Base-by-base conservation (phyloP, 2,888 invertebrate genomes). In the Pseudococcus jackbeardsleyi region DNA sequence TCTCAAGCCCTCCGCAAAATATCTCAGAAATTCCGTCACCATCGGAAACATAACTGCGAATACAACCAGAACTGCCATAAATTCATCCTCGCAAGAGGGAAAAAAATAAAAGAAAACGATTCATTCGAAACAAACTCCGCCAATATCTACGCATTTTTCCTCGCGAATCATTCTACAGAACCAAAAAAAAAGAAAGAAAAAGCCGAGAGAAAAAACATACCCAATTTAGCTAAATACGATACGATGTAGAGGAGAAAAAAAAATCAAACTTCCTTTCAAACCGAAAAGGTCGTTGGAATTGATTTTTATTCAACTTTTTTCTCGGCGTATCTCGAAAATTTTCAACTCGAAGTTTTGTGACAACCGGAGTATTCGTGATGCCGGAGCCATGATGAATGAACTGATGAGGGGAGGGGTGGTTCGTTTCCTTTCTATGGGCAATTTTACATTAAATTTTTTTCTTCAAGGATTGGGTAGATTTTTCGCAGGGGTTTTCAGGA, bases 291-390 rank as follows among this genome's bases (percentile, higher is more conserved):
- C 64, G 64, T 64, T 64, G 64, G 19, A 64, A 64, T 64, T 64
- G 64, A 64, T 64, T 64, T 64, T 64, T 64, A 64, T 64, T 19
- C 64, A 50, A 17, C 64, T 64, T 64, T 64, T 64, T 17, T 50
- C 8, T 59, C 17, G 59, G 59, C 8, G 46, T 46, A 46, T 50
- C 15, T 50, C 64, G 64, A 64, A 64, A 64, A 22, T 64, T 64
- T 64, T 22, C 22, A 64, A 64, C 19, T 64, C 9, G 9, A 64
- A 64, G 11, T 64, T 64, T 64, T 22, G 22, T 64, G 50, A 50
- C 50, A 50, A 50, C 50, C 50, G 50, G 50, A 50, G 50, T 50
- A 50, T 50, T 50, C 17, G 50, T 50, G 50, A 15, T 33, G 26
- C 26, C 50, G 17, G 50, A 15, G 5, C 5, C 12, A 12, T 50